Percentiles rank a stretch among this genome's conserved stretches.
These are phyloP conservation scores for Microcebus tavaratra DNA, from an alignment of 2,113 vertebrate genomes.

Conservation along the genomic window DNA sequence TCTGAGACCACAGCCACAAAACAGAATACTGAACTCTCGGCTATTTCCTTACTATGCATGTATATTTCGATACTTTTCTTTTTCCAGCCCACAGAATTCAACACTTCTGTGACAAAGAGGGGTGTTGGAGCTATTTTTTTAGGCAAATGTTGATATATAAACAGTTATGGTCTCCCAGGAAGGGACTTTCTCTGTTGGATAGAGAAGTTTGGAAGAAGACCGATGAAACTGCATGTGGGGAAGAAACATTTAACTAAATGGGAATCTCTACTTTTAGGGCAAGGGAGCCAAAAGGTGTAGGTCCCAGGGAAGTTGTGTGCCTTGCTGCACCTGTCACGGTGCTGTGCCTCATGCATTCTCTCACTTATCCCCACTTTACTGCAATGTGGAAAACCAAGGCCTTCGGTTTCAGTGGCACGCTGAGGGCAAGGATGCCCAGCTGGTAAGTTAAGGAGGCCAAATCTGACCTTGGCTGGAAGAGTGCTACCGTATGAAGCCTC, in stretches of 20 bases:
- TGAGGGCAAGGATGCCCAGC: not conserved
- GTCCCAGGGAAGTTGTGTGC: not conserved
- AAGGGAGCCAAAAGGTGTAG: not conserved
- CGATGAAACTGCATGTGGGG: not conserved
- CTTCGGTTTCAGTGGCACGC: not conserved
- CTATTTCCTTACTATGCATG: not conserved
- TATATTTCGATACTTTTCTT: not conserved
- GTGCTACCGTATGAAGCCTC: not conserved
- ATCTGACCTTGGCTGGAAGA: not conserved
- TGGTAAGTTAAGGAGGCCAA: not conserved
- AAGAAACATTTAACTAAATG: not conserved
- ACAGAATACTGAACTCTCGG: not conserved
- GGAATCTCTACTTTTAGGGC: not conserved
- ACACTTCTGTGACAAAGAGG: not conserved
- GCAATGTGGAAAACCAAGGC: not conserved
- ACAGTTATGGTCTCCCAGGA: not conserved
- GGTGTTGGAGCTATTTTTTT: not conserved
- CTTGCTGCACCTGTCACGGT: not conserved
- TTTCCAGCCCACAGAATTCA: not conserved
- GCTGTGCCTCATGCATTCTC: not conserved
- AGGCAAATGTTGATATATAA: not conserved
- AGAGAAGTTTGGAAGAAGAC: not conserved
- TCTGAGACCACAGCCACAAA: not conserved
- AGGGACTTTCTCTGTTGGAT: not conserved
- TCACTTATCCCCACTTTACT: not conserved